Base-by-base conservation (phyloP, 2,797 vertebrate genomes). In the Cephalopachus bancanus region DNA sequence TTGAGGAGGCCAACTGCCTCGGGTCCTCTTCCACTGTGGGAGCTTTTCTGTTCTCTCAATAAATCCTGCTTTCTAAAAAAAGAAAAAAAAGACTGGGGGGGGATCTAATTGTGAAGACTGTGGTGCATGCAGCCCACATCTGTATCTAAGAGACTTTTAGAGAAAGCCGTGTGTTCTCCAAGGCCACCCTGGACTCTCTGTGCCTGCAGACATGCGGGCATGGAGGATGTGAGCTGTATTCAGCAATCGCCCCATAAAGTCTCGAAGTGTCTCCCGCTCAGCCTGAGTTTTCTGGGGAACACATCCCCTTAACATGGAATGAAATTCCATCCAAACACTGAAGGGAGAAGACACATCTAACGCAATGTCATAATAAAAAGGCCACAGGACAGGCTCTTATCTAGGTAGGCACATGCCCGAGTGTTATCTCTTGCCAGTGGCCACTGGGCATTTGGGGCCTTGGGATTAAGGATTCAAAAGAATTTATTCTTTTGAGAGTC, bases 401-500 rank as follows among this genome's bases (percentile, higher is more conserved):
- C 95, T 96, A 71, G 69, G 71, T 72, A 20, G 16, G 26, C 85
- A 92, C 69, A 30, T 5, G 1, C n/a, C 7, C 12, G 37, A 37
- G 7, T 22, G 15, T 74, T 85, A 88, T 65, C 37, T 33, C 49
- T 0, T 30, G 62, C 26, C 14, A 16, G 65, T 62, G 57, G 44
- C 55, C 78, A 84, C 53, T 15, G 12, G 75, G 26, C 1, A 0
- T 64, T 37, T 26, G 37, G 57, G 51, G 51, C 22, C 81, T 44
- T 10, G 22, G 93, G 65, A 92, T 94, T 91, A 97, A 95, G 33
- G 20, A 57, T 53, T 83, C 57, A 91, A 94, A 89, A 91, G 44
- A 96, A 97, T 91, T 96, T n/a, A 30, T 94, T 96, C 86, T 76
- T 75, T 12, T 53, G 86, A 81, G 57, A 74, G 71, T 53, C 81